Base-by-base conservation (phyloP, 23 tunicate genomes). In the Oikopleura dioica region DNA sequence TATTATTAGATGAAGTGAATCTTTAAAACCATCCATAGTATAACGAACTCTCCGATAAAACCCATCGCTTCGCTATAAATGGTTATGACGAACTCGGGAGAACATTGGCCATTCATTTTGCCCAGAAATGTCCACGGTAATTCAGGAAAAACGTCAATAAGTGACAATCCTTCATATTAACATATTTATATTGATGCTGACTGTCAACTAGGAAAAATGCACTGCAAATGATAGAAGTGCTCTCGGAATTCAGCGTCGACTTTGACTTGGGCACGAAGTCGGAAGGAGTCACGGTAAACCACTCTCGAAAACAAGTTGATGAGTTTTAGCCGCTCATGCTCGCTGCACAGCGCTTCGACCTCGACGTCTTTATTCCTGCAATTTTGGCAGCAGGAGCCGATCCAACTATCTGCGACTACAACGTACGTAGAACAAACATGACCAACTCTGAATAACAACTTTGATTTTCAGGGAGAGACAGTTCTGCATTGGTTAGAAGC, bases 221-320 rank as follows among this genome's bases (percentile, higher is more conserved):
- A 23, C 16, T 12, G 16, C 72, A 63, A 28, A 63, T 63, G 72
- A 28, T 63, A 2, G 5, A 21, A 28, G 72, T 28, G 2, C 72
- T 63, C 4, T 31, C 4, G 33, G 72, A 63, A 28, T 4, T 21
- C 30, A 63, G 26, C 2, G 72, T 63, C 26, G 72, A 63, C 26
- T 63, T 63, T 28, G 72, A 63, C 33, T 31, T 63, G 29, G 72
- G 72, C 30, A 63, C 72, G 33, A 63, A 63, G 26, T 63, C 72
- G 33, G 72, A 63, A 63, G 72, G 72, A 63, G 26, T 63, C 16
- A 63, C 72, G 72, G 72, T 12, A 63, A n/a, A n/a, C n/a, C n/a
- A n/a, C n/a, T n/a, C n/a, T n/a, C n/a, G n/a, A n/a, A n/a, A n/a
- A n/a, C n/a, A 44, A 9, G 9, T 44, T 44, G 55, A 44, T 44